A percentile compares a stretch with the other conserved stretches of the same genome.
Evolutionary conservation across 2,113 vertebrate genomes (phyloP).

Genomic region (Galeopterus variegatus): DNA sequence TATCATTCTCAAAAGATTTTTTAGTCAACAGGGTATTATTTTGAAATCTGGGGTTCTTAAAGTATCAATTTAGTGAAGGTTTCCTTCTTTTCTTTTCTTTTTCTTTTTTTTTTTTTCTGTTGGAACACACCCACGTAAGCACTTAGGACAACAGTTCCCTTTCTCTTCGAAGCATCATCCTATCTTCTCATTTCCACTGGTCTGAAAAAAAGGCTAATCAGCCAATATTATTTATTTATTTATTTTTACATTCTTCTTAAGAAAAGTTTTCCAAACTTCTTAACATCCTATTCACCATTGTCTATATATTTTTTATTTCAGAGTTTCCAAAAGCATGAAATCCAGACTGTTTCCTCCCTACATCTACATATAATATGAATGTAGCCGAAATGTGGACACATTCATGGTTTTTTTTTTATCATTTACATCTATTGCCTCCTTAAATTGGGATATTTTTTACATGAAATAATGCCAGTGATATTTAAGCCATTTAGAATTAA

Average conservation of each 20-base stretch:
- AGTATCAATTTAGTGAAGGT: neutral
- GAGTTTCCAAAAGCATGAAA: neutral
- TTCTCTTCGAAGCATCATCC: neutral
- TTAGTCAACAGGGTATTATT: neutral
- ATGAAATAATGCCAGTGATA: neutral
- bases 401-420: neutral
- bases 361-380: neutral
- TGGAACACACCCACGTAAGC: neutral
- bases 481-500: conserved; percentile 3
- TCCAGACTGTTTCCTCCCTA: neutral
- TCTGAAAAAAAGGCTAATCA: neutral
- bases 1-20: neutral
- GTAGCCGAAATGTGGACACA: neutral
- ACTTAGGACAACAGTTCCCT: neutral
- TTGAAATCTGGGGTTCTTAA: conserved; percentile 8
- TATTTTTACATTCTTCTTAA: neutral
- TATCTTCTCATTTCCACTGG: neutral
- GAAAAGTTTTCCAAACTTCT: neutral
- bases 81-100: neutral
- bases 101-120: neutral
- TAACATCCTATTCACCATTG: neutral
- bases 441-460: neutral
- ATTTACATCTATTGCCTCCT: neutral
- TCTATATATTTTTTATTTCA: neutral
- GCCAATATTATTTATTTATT: neutral